Percentiles rank a stretch among this genome's conserved stretches.
Conservation (phyloP, 2,113 vertebrate genomes). For the Tricholaema leucomelas region DNA sequence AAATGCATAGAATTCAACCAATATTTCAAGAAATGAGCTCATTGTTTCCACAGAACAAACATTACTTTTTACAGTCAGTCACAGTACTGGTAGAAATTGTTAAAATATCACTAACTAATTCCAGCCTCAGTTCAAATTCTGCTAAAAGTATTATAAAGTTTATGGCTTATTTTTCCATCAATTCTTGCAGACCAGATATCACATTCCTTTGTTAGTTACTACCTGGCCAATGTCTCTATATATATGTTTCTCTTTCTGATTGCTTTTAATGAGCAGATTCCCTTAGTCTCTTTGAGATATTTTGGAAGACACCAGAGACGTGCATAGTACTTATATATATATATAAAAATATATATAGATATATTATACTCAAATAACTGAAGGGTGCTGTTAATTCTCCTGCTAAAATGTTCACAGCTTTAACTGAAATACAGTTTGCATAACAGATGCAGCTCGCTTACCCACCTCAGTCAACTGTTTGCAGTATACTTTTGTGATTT, state of each 20-base stretch:
- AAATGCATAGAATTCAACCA: not conserved
- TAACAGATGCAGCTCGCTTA: not conserved
- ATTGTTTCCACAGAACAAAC: not conserved
- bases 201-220: not conserved
- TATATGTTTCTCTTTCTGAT: not conserved
- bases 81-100: not conserved
- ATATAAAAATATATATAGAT: too few relatives aligned
- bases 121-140: not conserved
- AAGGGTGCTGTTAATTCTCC: not conserved
- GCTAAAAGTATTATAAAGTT: not conserved
- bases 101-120: not conserved
- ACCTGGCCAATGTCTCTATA: not conserved
- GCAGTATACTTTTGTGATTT: conserved; percentile 30
- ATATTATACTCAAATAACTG: not conserved
- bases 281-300: not conserved
- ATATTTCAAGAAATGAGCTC: not conserved
- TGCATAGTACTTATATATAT: not conserved
- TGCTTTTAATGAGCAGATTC: not conserved
- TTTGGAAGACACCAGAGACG: not conserved
- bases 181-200: not conserved
- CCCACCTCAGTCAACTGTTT: conserved; percentile 16
- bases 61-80: not conserved
- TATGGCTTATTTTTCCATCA: not conserved
- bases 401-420: conserved; percentile 1
- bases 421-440: conserved; percentile 3